Base-by-base conservation (phyloP, 2,113 vertebrate species). In the Corvus hawaiiensis region DNA sequence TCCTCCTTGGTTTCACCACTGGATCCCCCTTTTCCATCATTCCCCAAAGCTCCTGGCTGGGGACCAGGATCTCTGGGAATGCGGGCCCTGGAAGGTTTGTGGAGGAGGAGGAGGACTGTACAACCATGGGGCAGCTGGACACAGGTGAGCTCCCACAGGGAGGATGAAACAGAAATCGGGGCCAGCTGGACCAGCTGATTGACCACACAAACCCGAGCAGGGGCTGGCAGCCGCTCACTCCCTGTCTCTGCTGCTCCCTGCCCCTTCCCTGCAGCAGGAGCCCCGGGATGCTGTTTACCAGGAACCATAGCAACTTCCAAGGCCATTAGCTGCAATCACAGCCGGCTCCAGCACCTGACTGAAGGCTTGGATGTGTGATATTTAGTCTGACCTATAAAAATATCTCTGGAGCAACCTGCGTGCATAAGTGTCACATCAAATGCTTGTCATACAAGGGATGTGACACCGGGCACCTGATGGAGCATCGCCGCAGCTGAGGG, bases 321-420 rank as follows among this genome's bases (percentile, higher is more conserved):
- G 89, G 48, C 95, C 91, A 79, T 84, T 59, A 95, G 89, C 93
- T 28, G 87, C 91, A 89, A 68, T 89, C 95, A 46, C 87, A 22
- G 94, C 39, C 51, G 2, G 80, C 91, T 61, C 61, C 83, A 28
- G 86, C 82, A 61, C 95, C 91, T 94, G 95, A 89, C 93, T 95
- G 93, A 97, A 97, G 89, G 94, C 79, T 46, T 6, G 86, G 89
- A 96, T 95, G 93, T 95, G 94, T 96, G 96, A 94, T 97, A 97
- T 97, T 97, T 96, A 96, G 84, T 79, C 69, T 96, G 96, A 96
- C 95, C 96, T 97, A 95, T 97, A 95, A 94, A 97, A 97, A 97
- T 96, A 96, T 95, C 93, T 97, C 95, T 41, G 89, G 95, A 95
- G 94, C 95, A 97, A 95, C 94, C 96, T 95, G 93, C 84, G 58